Conservation (phyloP, 2,797 vertebrate species). For the Sarcoramphus papa region DNA sequence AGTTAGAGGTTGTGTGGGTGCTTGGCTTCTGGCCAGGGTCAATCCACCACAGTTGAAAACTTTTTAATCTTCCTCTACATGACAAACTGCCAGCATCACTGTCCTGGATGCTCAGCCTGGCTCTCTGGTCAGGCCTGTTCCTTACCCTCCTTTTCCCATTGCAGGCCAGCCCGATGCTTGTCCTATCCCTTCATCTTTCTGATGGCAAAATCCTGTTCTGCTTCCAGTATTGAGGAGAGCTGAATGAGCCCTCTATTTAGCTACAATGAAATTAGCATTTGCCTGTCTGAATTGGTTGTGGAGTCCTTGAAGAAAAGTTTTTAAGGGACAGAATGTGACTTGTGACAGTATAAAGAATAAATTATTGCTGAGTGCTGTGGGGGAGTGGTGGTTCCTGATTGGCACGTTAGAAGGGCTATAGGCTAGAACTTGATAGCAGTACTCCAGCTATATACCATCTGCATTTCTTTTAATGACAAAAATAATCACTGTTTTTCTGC, state of each 20-base stretch:
- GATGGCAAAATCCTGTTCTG: not conserved
- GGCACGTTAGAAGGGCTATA: not conserved
- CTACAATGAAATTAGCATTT: not conserved
- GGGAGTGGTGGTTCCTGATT: not conserved
- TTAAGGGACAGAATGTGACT: not conserved
- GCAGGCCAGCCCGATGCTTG: not conserved
- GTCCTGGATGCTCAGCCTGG: not conserved
- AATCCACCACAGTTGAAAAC: not conserved
- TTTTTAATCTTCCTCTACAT: not conserved
- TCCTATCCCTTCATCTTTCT: not conserved
- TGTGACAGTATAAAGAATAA: not conserved
- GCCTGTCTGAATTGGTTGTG: not conserved
- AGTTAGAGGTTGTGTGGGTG: not conserved
- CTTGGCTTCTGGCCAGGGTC: not conserved
- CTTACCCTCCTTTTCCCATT: not conserved
- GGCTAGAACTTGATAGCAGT: not conserved
- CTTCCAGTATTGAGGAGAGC: not conserved
- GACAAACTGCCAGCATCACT: not conserved
- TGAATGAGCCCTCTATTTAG: not conserved
- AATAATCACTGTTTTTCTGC: conserved; percentile 17
- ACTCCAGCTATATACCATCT: conserved; percentile 1
- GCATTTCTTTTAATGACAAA: conserved; percentile 24
- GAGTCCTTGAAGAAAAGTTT: not conserved
- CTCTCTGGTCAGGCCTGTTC: not conserved
- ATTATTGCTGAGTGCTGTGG: not conserved